Conservation (phyloP, 2,797 vertebrate species). For the Liparis tanakae region DNA sequence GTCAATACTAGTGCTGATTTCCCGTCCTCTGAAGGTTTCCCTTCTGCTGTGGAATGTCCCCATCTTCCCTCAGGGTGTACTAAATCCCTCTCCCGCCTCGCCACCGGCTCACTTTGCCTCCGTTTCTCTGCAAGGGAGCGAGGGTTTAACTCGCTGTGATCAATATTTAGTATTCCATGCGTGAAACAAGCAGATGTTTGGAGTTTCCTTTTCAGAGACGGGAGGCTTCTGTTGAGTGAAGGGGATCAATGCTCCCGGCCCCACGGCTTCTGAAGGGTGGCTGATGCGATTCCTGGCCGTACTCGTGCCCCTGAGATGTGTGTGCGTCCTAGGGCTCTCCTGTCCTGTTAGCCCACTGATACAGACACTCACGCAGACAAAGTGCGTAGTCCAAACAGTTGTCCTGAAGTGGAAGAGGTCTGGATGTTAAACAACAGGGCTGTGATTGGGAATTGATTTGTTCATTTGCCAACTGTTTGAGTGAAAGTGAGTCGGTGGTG, state of each 20-base stretch:
- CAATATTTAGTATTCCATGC: conserved; percentile 97
- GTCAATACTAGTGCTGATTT: conserved; percentile 74
- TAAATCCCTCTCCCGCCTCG: conserved; percentile 63
- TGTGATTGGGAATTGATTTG: conserved; percentile 87
- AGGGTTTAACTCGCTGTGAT: conserved; percentile 90
- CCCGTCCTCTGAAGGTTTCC: conserved; percentile 67
- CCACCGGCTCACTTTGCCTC: conserved; percentile 63
- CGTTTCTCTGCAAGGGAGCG: conserved; percentile 80
- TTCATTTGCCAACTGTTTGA: conserved; percentile 84
- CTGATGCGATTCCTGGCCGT: conserved; percentile 72
- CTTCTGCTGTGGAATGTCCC: conserved; percentile 77
- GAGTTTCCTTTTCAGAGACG: conserved; percentile 92
- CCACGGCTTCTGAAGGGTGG: conserved; percentile 76
- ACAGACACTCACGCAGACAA: conserved; percentile 75
- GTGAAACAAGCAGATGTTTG: conserved; percentile 97
- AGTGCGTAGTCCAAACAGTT: conserved; percentile 79
- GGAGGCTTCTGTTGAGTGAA: conserved; percentile 87
- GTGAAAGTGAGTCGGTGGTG: conserved; percentile 81
- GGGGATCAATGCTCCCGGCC: conserved; percentile 89
- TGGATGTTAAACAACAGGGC: conserved; percentile 84
- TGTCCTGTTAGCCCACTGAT: conserved; percentile 78
- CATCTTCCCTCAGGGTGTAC: conserved; percentile 81
- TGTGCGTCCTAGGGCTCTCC: conserved; percentile 67
- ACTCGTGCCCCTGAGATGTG: conserved; percentile 71
- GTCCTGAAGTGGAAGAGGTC: conserved; percentile 78